Evolutionary conservation across 2,888 invertebrate species (phyloP).

Genomic region (Beris morrisii): DNA sequence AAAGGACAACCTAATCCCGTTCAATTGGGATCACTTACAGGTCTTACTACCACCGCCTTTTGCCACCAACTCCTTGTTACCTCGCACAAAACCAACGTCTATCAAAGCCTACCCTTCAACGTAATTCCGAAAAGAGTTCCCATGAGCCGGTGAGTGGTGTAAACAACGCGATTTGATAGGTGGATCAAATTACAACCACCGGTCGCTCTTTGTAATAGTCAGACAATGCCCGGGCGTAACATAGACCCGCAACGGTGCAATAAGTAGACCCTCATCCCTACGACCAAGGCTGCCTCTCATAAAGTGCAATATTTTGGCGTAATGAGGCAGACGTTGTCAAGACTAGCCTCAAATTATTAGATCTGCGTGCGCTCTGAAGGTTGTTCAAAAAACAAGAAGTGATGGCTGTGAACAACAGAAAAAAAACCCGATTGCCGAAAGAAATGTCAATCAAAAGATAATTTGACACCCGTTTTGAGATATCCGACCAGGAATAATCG

Average conservation of each 20-base stretch:
- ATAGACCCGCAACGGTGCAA: conserved; percentile 4
- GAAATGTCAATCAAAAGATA: conserved; percentile 36
- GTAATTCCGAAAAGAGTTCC: conserved; percentile 8
- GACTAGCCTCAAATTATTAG: conserved; percentile 11
- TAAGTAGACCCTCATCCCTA: conserved; percentile 7
- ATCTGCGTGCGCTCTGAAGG: conserved; percentile 14
- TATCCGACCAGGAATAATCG: conserved; percentile 24
- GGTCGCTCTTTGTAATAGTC: conserved; percentile 10
- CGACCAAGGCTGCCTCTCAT: background rate
- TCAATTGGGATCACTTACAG: too few relatives aligned
- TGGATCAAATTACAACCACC: conserved; percentile 26
- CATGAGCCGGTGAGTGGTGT: conserved; percentile 12
- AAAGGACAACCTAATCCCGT: too few relatives aligned
- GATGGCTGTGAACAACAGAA: background rate
- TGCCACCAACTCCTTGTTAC: too few relatives aligned
- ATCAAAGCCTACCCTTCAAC: background rate
- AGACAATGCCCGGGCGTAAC: background rate
- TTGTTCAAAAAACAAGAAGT: conserved; percentile 1
- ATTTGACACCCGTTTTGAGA: conserved; percentile 34
- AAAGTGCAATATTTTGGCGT: conserved; percentile 24
- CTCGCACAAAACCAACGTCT: too few relatives aligned
- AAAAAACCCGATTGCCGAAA: conserved; percentile 8
- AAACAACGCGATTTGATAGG: conserved; percentile 15
- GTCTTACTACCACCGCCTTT: too few relatives aligned
- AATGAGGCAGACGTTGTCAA: conserved; percentile 22